These are phyloP conservation scores for Castor canadensis DNA, from an alignment of 2,113 vertebrate genomes.

Conservation along the genomic window DNA sequence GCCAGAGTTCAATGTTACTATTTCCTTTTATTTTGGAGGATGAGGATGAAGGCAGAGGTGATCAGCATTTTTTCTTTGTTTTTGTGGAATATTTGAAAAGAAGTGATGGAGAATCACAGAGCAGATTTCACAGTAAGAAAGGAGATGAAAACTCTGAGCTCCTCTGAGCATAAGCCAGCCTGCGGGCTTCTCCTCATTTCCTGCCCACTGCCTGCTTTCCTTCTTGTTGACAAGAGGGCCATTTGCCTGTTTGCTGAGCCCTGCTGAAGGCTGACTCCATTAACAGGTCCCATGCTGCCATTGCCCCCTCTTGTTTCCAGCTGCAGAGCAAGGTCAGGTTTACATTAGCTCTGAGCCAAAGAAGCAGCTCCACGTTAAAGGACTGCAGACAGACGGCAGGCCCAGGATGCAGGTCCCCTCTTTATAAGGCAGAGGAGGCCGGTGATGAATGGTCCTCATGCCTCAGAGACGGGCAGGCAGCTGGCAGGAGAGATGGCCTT, in stretches of 20 bases:
- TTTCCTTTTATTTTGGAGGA: neutral
- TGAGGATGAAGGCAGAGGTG: fast-evolving
- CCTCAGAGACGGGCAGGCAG: neutral
- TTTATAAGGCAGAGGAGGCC: too few relatives aligned
- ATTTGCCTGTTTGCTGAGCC: neutral
- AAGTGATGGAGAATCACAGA: neutral
- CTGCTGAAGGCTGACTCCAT: neutral
- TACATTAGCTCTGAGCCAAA: neutral
- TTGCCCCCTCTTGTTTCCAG: neutral
- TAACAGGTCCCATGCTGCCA: too few relatives aligned
- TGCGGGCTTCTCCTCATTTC: neutral
- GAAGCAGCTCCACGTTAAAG: neutral
- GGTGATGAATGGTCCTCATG: neutral
- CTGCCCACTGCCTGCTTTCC: too few relatives aligned
- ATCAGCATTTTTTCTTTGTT: neutral
- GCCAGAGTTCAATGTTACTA: neutral
- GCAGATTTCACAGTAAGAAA: neutral
- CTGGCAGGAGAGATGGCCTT: neutral
- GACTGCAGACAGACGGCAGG: neutral
- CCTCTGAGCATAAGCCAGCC: neutral
- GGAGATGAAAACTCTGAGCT: fast-evolving
- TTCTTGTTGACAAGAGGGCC: neutral
- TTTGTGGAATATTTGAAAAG: neutral
- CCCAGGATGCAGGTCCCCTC: too few relatives aligned
- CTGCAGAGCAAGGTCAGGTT: neutral